Conservation (phyloP, 2,797 vertebrate genomes). For the Ctenopoma kingsleyae region DNA sequence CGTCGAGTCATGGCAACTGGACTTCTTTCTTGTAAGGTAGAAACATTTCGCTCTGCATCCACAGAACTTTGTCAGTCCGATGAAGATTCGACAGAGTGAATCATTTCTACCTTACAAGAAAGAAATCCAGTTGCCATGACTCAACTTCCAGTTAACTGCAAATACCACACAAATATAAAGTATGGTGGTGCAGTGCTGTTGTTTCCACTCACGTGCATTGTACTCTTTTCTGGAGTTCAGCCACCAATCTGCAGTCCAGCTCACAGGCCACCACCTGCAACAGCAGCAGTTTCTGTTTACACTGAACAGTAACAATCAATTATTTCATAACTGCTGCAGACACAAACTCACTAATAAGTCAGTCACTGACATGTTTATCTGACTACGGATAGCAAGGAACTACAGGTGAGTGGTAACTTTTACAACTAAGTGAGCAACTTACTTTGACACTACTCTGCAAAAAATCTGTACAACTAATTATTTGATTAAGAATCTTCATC, state of each 20-base stretch:
- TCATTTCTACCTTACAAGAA: too few species aligned
- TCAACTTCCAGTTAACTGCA: too few species aligned
- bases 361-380: background rate
- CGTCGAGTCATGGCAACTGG: too few species aligned
- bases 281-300: background rate
- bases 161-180: background rate
- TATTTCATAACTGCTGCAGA: background rate
- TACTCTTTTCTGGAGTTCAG: constrained; percentile 98
- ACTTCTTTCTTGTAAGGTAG: too few species aligned
- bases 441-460: too few species aligned
- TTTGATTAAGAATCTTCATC: too few species aligned
- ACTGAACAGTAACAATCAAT: background rate
- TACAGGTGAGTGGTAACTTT: background rate
- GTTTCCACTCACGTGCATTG: constrained; percentile 93
- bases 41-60: too few species aligned
- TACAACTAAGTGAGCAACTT: too few species aligned
- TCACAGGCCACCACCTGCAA: constrained; percentile 97
- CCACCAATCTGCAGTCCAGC: constrained; percentile 94
- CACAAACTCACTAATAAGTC: background rate
- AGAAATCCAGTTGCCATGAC: too few species aligned
- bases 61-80: too few species aligned
- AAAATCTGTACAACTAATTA: too few species aligned
- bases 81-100: too few species aligned
- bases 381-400: background rate
- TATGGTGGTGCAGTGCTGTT: background rate